These are phyloP conservation scores for Spilogale gracilis DNA, from an alignment of 2,113 vertebrate genomes.

Conservation along the genomic window DNA sequence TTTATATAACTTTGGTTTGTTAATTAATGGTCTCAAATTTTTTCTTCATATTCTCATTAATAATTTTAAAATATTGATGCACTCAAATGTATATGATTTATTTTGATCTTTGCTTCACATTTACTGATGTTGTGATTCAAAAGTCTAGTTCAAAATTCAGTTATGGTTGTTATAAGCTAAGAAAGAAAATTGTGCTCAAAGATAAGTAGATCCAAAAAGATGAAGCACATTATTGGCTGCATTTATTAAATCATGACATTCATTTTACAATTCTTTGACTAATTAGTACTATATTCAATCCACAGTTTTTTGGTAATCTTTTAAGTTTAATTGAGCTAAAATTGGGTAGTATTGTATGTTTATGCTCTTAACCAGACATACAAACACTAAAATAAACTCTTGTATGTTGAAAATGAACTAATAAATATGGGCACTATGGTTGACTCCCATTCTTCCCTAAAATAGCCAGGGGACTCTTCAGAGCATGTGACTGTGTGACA, in stretches of 20 bases:
- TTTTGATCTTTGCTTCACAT: neutral
- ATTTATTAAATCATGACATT: neutral
- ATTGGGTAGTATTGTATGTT: neutral
- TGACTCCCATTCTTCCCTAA: neutral
- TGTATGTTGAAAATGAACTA: neutral
- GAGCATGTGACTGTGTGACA: neutral
- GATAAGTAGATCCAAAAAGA: neutral
- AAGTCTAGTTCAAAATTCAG: neutral
- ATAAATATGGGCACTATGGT: neutral
- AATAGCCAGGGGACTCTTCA: neutral
- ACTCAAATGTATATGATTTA: neutral
- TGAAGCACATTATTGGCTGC: neutral
- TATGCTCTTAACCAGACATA: neutral
- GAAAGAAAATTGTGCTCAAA: neutral
- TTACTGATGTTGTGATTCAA: neutral
- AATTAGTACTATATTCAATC: neutral
- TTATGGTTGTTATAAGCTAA: neutral
- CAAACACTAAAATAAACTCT: neutral
- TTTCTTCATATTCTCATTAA: neutral
- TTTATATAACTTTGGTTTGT: neutral
- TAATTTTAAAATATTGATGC: neutral
- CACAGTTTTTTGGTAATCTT: neutral
- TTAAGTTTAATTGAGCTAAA: conserved; percentile 2
- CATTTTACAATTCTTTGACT: neutral
- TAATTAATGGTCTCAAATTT: neutral